Conservation (phyloP, 2,888 invertebrate species). For the Metallyticus violacea region DNA sequence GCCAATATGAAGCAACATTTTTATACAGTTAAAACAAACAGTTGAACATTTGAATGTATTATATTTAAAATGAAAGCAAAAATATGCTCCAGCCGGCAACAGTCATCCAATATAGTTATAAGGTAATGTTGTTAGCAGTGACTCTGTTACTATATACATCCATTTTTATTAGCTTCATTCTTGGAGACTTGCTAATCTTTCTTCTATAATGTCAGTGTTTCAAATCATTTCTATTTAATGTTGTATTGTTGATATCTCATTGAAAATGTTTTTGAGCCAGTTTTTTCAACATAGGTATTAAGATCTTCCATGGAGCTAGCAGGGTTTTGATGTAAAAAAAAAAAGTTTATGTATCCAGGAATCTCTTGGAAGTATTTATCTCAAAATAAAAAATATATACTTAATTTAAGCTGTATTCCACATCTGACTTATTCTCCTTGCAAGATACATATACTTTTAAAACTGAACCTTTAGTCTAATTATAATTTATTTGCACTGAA, state of each 20-base stretch:
- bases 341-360: neutral
- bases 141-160: too few relatives aligned
- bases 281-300: neutral
- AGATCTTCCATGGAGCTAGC: neutral
- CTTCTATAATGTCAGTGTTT: neutral
- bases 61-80: too few relatives aligned
- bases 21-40: too few relatives aligned
- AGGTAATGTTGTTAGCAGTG: too few relatives aligned
- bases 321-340: neutral
- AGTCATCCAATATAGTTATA: too few relatives aligned
- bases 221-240: neutral
- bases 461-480: too few relatives aligned
- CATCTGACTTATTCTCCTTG: neutral
- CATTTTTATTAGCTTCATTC: too few relatives aligned
- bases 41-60: too few relatives aligned
- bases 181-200: neutral
- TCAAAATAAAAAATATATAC: neutral
- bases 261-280: neutral
- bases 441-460: neutral
- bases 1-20: too few relatives aligned
- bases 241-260: neutral
- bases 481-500: too few relatives aligned
- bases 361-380: neutral
- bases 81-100: too few relatives aligned
- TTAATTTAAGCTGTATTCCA: neutral